Conservation (phyloP, 1,140 invertebrate genomes). For the Ericerus pela region DNA sequence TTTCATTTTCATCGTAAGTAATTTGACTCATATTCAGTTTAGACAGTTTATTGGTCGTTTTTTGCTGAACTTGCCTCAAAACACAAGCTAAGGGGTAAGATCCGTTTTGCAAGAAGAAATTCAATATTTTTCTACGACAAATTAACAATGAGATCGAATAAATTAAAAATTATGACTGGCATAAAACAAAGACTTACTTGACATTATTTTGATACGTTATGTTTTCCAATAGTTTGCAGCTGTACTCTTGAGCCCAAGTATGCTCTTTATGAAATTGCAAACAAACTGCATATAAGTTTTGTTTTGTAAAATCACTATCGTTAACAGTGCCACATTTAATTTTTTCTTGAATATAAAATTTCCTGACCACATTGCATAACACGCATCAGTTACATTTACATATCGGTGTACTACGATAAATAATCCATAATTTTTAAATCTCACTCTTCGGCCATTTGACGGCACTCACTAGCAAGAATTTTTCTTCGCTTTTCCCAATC, state of each 20-base stretch:
- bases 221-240: background rate
- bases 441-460: background rate
- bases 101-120: background rate
- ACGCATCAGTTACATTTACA: background rate
- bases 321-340: background rate
- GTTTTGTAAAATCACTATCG: background rate
- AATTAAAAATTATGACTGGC: background rate
- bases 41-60: background rate
- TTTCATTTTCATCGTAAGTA: background rate
- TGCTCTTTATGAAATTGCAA: background rate
- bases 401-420: no score
- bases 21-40: background rate
- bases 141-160: background rate
- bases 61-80: background rate
- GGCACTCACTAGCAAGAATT: background rate
- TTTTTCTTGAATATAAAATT: background rate
- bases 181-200: background rate
- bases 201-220: background rate
- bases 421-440: no score
- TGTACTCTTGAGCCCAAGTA: background rate
- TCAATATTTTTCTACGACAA: background rate
- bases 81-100: background rate
- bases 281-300: background rate
- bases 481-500: slow-evolving; percentile 3
- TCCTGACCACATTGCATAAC: background rate